phyloP scores from a whole-genome alignment of 2,888 invertebrate genomes.

The Dolomedes plantarius region DNA sequence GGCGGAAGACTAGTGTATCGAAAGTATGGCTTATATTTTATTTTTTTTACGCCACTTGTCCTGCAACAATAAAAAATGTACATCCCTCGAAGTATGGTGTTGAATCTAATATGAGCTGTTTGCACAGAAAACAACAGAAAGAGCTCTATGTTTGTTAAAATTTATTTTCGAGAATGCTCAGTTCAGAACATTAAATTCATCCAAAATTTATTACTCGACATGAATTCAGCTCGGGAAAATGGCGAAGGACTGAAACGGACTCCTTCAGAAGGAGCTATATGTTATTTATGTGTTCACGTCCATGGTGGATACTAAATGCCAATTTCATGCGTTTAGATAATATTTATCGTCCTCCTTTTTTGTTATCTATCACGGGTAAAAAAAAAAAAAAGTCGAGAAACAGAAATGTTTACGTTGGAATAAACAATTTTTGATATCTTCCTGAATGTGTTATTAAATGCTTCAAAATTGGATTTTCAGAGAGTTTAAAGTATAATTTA shows the following conservation, averaged over 20 bases:
- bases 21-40: not conserved
- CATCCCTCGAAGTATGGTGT: not conserved
- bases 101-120: slow-evolving; percentile 12
- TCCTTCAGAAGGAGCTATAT: not conserved
- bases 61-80: not conserved
- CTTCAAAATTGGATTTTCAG: not conserved
- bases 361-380: no score
- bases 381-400: not conserved
- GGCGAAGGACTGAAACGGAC: not conserved
- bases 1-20: not conserved
- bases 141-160: not conserved
- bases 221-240: not conserved
- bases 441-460: not conserved
- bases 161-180: slow-evolving; percentile 6
- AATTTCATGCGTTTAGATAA: not conserved
- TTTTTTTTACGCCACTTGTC: not conserved
- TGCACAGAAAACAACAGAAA: not conserved
- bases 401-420: not conserved
- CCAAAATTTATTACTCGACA: slow-evolving; percentile 17
- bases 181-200: slow-evolving; percentile 11
- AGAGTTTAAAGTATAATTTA: no score
- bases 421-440: not conserved
- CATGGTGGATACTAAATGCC: not conserved
- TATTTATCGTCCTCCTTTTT: not conserved
- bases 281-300: slow-evolving; percentile 13